Percentiles rank a stretch among this genome's conserved stretches.
These are phyloP conservation scores for Thalassarche chlororhynchos DNA, from an alignment of 2,113 vertebrate species.

Conservation along the genomic window DNA sequence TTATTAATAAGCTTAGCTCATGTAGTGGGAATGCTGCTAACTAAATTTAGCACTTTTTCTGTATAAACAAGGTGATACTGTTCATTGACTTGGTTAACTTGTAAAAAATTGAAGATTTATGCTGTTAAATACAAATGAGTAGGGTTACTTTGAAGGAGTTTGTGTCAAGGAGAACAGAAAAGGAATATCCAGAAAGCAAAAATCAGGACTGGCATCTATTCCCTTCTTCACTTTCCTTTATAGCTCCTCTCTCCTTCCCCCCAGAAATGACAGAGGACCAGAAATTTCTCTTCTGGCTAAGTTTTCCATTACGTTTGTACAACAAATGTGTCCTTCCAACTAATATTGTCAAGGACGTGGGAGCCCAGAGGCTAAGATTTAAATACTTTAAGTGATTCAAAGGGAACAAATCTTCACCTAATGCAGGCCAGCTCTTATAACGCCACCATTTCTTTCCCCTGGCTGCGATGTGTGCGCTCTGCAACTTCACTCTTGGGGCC, in stretches of 20 bases:
- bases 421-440: not conserved
- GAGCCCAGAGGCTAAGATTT: conserved; percentile 19
- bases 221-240: not conserved
- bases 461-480: not conserved
- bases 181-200: not conserved
- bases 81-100: not conserved
- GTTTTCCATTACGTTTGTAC: conserved; percentile 22
- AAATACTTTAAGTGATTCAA: not conserved
- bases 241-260: not conserved
- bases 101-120: not conserved
- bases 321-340: conserved; percentile 29
- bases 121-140: not conserved
- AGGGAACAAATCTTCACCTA: not conserved
- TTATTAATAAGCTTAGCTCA: not conserved
- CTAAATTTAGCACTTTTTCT: not conserved
- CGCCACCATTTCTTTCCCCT: not conserved
- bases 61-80: not conserved
- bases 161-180: not conserved
- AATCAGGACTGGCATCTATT: not conserved
- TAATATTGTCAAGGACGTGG: not conserved
- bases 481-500: not conserved
- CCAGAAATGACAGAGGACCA: not conserved
- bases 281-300: not conserved
- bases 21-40: not conserved
- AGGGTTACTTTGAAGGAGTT: not conserved